phyloP scores from a whole-genome alignment of 2,888 invertebrate species.

The Conchocele bisecta region DNA sequence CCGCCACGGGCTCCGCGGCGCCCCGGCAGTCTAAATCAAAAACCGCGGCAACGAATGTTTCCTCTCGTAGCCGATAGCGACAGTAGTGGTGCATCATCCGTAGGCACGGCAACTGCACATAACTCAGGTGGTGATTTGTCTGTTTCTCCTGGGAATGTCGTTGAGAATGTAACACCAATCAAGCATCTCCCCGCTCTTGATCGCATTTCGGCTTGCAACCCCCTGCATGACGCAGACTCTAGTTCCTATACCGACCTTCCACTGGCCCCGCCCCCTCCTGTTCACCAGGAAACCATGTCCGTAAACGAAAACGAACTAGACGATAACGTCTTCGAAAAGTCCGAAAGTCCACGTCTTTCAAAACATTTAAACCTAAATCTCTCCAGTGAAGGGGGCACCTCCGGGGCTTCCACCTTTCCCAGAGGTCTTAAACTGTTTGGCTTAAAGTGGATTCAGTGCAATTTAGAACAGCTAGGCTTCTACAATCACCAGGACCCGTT shows the following conservation, averaged over 20 bases:
- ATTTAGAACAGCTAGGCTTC: conserved; percentile 76
- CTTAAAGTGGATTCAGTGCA: conserved; percentile 71
- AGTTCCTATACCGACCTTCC: conserved; percentile 63
- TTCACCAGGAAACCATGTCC: conserved; percentile 38
- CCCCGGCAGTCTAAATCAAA: conserved; percentile 85
- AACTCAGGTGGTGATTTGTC: not conserved
- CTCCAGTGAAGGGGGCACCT: conserved; percentile 52
- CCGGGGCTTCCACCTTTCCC: conserved; percentile 68
- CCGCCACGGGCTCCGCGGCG: conserved; percentile 90
- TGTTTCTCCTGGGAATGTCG: conserved; percentile 1
- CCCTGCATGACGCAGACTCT: conserved; percentile 57
- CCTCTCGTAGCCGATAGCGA: conserved; percentile 84
- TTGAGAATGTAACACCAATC: not conserved
- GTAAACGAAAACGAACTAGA: conserved; percentile 50
- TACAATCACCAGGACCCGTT: conserved; percentile 77
- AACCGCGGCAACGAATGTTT: conserved; percentile 90
- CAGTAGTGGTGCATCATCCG: not conserved
- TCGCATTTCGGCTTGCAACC: conserved; percentile 26
- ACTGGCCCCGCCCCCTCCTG: conserved; percentile 65
- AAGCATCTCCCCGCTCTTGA: conserved; percentile 30
- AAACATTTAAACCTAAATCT: conserved; percentile 52
- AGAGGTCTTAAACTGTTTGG: conserved; percentile 66
- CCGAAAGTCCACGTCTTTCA: conserved; percentile 16
- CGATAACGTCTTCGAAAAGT: conserved; percentile 67
- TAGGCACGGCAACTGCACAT: not conserved